Evolutionary conservation across 2,797 vertebrate species (phyloP).

Genomic region (Pangasius sanitwongsei): DNA sequence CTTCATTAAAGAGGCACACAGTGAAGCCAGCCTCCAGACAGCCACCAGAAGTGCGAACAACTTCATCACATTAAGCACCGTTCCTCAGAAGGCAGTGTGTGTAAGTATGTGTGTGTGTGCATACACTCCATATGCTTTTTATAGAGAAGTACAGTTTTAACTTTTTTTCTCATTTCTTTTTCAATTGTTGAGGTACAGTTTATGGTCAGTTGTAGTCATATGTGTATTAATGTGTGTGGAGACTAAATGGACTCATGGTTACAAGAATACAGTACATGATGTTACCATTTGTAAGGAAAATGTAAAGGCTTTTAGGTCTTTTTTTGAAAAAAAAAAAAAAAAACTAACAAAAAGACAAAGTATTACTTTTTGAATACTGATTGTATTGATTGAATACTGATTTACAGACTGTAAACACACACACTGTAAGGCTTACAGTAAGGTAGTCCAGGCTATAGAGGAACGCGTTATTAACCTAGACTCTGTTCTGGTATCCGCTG

Average conservation of each 20-base stretch:
- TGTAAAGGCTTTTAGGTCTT: neutral
- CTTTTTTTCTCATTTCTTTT: neutral
- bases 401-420: neutral
- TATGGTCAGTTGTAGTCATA: neutral
- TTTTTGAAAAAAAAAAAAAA: too few species aligned
- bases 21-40: conserved; percentile 63
- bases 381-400: neutral
- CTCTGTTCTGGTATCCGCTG: neutral
- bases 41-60: conserved; percentile 24
- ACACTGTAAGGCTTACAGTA: neutral
- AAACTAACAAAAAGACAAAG: too few species aligned
- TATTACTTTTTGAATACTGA: neutral
- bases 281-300: neutral
- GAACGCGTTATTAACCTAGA: neutral
- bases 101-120: conserved; percentile 1
- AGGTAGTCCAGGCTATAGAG: neutral
- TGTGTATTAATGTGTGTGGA: neutral
- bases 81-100: conserved; percentile 11
- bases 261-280: neutral
- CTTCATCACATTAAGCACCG: conserved; percentile 39
- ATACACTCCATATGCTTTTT: neutral
- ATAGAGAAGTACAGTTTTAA: neutral
- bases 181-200: neutral
- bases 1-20: conserved; percentile 65
- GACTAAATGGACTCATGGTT: neutral